Conservation (phyloP, 2,888 invertebrate species). For the Parnassius apollo region DNA sequence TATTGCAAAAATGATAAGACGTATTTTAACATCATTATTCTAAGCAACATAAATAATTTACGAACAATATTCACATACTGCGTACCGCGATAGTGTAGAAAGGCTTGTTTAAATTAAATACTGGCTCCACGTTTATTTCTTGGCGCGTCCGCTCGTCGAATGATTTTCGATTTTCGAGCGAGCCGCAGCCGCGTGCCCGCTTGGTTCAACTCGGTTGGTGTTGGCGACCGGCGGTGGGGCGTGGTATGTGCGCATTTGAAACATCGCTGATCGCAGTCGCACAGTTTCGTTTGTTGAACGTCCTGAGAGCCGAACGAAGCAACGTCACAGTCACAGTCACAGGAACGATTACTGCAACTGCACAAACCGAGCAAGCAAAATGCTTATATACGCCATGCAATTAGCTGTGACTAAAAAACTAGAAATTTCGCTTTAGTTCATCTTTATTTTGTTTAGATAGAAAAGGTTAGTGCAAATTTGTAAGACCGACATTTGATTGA, state of each 20-base stretch:
- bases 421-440: conserved; percentile 37
- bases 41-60: background rate
- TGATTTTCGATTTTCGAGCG: background rate
- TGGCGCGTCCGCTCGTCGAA: conserved; percentile 15
- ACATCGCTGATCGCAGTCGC: conserved; percentile 2
- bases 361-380: conserved; percentile 34
- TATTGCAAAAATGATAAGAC: background rate
- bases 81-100: background rate
- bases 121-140: background rate
- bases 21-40: background rate
- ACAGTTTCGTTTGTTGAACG: conserved; percentile 19
- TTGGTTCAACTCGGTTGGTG: background rate
- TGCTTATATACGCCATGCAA: conserved; percentile 42
- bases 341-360: conserved; percentile 15
- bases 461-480: conserved; percentile 63
- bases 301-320: conserved; percentile 16
- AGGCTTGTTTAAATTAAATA: background rate
- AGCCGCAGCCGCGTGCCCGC: background rate
- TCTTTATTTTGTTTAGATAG: conserved; percentile 37
- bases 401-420: conserved; percentile 45
- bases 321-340: conserved; percentile 19
- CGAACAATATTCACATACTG: background rate
- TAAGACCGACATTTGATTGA: conserved; percentile 25
- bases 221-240: conserved; percentile 10
- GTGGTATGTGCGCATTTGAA: conserved; percentile 1